phyloP scores from a whole-genome alignment of 2,113 vertebrate genomes.

The Merops nubicus region DNA sequence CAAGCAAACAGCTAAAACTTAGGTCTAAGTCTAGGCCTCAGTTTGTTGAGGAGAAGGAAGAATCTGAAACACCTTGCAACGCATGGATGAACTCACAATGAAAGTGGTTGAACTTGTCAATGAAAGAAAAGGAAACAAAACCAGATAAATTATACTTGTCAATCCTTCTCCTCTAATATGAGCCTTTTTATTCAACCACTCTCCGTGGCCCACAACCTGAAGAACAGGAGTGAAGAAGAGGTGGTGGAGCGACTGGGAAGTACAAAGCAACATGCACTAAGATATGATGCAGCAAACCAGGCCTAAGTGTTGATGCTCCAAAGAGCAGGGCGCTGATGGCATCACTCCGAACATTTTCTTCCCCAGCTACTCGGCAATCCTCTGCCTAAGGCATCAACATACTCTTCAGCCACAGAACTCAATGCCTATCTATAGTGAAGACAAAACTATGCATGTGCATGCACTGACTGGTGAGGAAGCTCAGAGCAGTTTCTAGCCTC shows the following conservation, averaged over 20 bases:
- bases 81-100: too few relatives aligned
- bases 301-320: background rate
- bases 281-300: background rate
- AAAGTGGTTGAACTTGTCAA: background rate
- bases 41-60: background rate
- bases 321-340: background rate
- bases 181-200: background rate
- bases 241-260: background rate
- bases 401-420: constrained; percentile 25
- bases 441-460: background rate
- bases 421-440: constrained; percentile 9
- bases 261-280: background rate
- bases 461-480: background rate
- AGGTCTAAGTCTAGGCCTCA: background rate
- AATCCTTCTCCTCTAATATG: background rate
- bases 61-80: background rate
- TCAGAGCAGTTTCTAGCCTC: background rate
- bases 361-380: background rate
- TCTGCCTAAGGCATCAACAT: constrained; percentile 48
- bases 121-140: background rate
- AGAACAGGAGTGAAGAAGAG: background rate
- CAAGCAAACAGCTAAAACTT: background rate
- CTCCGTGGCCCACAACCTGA: background rate
- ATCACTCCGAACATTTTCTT: background rate
- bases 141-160: background rate